Conservation (phyloP, 1,140 invertebrate species). For the Drosophila ambigua region DNA sequence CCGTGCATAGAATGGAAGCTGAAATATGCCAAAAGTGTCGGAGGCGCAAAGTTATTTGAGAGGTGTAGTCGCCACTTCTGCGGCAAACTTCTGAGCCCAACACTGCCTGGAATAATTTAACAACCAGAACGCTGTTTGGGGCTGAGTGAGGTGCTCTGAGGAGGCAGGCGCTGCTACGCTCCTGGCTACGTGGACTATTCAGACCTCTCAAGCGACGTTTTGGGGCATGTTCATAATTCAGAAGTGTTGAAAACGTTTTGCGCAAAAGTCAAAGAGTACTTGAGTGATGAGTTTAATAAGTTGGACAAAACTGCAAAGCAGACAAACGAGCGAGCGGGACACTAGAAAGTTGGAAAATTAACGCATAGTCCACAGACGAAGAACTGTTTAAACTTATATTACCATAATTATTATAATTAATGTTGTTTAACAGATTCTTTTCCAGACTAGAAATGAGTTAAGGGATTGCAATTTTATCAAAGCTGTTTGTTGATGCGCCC, state of each 20-base stretch:
- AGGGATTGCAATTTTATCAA: no score
- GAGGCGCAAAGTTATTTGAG: slow-evolving; percentile 36
- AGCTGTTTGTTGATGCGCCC: no score
- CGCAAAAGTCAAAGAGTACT: slow-evolving; percentile 52
- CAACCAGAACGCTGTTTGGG: slow-evolving; percentile 34
- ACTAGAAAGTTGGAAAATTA: slow-evolving; percentile 8
- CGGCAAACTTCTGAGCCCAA: slow-evolving; percentile 43
- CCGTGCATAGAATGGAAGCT: slow-evolving; percentile 5
- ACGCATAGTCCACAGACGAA: slow-evolving; percentile 1
- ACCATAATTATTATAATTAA: slow-evolving; percentile 8
- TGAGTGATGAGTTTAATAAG: slow-evolving; percentile 62
- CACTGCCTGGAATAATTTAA: slow-evolving; percentile 55
- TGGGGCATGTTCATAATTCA: slow-evolving; percentile 56
- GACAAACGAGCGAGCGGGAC: no score
- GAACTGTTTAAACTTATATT: slow-evolving; percentile 12
- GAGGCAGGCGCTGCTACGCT: slow-evolving; percentile 5
- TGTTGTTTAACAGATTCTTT: no score
- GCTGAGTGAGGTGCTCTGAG: no score
- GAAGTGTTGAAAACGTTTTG: slow-evolving; percentile 60
- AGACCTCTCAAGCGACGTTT: slow-evolving; percentile 41
- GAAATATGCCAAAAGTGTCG: slow-evolving; percentile 2
- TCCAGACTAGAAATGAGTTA: no score
- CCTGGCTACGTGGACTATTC: slow-evolving; percentile 22
- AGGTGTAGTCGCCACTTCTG: slow-evolving; percentile 34
- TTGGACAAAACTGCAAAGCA: slow-evolving; percentile 13